Conservation (phyloP, 1,140 invertebrate genomes). For the Antheraea pernyi region DNA sequence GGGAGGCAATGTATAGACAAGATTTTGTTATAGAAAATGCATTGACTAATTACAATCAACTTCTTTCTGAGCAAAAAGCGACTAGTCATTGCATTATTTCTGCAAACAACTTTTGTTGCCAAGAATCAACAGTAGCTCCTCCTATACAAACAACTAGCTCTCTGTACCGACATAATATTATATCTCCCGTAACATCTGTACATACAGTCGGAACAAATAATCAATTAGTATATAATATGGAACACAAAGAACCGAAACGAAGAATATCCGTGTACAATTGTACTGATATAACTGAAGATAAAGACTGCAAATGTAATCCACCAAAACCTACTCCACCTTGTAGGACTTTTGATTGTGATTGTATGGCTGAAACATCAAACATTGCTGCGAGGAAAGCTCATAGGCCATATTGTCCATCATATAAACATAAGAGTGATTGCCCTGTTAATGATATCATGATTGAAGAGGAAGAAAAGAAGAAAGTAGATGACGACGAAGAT, state of each 20-base stretch:
- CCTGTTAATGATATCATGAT: conserved; percentile 54
- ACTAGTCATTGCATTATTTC: not conserved
- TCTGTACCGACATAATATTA: conserved; percentile 9
- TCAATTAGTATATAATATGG: conserved; percentile 45
- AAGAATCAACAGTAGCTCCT: not conserved
- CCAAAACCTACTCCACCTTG: conserved; percentile 59
- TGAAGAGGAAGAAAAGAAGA: conserved; percentile 54
- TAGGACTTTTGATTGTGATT: conserved; percentile 67
- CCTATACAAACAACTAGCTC: conserved; percentile 12
- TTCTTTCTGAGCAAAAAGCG: not conserved
- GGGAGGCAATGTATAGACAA: conserved; percentile 34
- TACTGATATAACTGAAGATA: conserved; percentile 49
- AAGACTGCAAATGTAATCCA: conserved; percentile 64
- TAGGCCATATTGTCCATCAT: conserved; percentile 61
- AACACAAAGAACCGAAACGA: conserved; percentile 31
- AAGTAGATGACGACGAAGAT: conserved; percentile 61
- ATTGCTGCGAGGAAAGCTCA: conserved; percentile 54
- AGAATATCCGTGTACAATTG: conserved; percentile 48
- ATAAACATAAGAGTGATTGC: conserved; percentile 62
- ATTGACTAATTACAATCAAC: not conserved
- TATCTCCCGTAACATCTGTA: conserved; percentile 9
- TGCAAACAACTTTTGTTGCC: conserved; percentile 22
- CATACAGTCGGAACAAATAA: conserved; percentile 22
- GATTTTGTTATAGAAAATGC: conserved; percentile 27
- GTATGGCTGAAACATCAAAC: conserved; percentile 51